Conservation (phyloP, 35 echinoderm and acorn worm genomes). For the Stichopus chloronotus region DNA sequence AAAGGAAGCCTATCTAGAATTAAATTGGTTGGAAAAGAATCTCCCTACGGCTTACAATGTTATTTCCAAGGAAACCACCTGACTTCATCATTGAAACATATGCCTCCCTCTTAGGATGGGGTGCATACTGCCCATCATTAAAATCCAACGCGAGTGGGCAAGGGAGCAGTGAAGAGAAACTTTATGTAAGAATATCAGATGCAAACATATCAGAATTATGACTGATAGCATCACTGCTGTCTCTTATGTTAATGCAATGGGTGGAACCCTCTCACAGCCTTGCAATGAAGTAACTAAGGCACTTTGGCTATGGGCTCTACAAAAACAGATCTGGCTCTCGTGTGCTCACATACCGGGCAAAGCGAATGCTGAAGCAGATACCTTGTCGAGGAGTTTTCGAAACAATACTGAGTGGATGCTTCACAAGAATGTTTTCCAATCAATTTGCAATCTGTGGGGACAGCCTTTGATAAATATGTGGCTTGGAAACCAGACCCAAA, state of each 20-base stretch:
- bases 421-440: constrained; percentile 12
- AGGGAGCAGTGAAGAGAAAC: constrained; percentile 33
- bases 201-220: constrained; percentile 33
- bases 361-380: background rate
- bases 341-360: constrained; percentile 22
- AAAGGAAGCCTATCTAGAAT: constrained; percentile 8
- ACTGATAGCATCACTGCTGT: constrained; percentile 56
- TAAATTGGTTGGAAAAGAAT: constrained; percentile 54
- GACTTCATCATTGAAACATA: constrained; percentile 31
- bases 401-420: constrained; percentile 28
- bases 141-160: constrained; percentile 12
- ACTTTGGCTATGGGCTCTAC: background rate
- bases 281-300: background rate
- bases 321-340: background rate
- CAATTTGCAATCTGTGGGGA: constrained; percentile 6
- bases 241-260: constrained; percentile 44
- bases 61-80: constrained; percentile 5
- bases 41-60: background rate
- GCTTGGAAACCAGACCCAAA: constrained; percentile 57
- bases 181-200: background rate
- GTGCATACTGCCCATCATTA: constrained; percentile 22
- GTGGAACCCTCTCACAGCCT: background rate
- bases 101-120: constrained; percentile 47
- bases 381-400: constrained; percentile 1
- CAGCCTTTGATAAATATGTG: constrained; percentile 32